Evolutionary conservation across 2,888 invertebrate genomes (phyloP), one percentile per base, ranked within the genome.

Genomic region (Diachrysia chrysitis): DNA sequence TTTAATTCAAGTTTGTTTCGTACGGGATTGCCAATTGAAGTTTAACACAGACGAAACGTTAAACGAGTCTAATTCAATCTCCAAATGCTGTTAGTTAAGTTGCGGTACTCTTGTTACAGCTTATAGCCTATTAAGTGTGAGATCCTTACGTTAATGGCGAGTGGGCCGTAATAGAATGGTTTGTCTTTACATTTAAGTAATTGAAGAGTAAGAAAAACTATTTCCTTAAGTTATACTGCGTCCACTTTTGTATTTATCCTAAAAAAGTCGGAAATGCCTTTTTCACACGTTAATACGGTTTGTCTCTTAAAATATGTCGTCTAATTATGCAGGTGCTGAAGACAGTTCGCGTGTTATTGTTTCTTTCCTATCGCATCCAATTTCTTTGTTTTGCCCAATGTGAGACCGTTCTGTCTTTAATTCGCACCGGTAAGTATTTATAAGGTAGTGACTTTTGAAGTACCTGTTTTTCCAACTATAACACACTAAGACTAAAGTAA

Each of bases 21-120:
- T 5, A 37, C 37, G 5, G 19, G 32, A 25, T 19, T 29, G n/a
- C 35, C 25, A 32, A 14, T 59, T 35, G 21, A 59, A 32, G 23
- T 46, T 56, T 57, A 17, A 25, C 16, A 51, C 21, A 35, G 5
- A 23, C 21, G 23, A 58, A 48, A 58, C 37, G 14, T 55, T 37
- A 56, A 70, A 69, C 10, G 32, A 59, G 60, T 59, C n/a, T 10
- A 60, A 42, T 70, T 17, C 71, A 63, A 71, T 71, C 32, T 56
- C 56, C 32, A 25, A 37, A 53, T 21, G n/a, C 51, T 51, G 53
- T 58, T 14, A 55, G 17, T 35, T 37, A 29, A 5, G 42, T 64
- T 70, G 53, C 46, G 60, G 71, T 64, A 48, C 59, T 46, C 23
- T 12, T 10, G 42, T n/a, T 53, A 1, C 17, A 7, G 35, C 46